These are phyloP conservation scores for Allophyes oxyacanthae DNA, from an alignment of 2,888 invertebrate genomes.

Conservation along the genomic window DNA sequence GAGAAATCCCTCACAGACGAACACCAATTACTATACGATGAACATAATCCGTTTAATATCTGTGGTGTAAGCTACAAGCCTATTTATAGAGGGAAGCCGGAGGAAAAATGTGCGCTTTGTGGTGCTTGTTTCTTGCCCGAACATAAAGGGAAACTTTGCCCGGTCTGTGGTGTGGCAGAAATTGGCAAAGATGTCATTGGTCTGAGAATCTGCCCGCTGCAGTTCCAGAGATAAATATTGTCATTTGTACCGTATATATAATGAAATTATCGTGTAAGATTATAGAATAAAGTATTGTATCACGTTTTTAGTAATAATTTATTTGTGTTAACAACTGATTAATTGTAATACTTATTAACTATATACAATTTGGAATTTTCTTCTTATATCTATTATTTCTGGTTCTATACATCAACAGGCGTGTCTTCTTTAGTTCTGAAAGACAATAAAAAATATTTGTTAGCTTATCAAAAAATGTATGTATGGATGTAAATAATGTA, in stretches of 20 bases:
- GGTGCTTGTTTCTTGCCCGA: constrained; percentile 96
- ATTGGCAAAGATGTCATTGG: constrained; percentile 97
- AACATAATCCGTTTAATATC: constrained; percentile 98
- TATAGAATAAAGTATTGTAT: constrained; percentile 61
- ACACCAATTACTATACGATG: constrained; percentile 96
- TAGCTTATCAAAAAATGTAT: too few relatives aligned
- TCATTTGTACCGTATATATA: constrained; percentile 41
- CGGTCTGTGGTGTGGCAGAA: constrained; percentile 96
- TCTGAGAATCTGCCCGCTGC: constrained; percentile 93
- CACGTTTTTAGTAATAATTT: constrained; percentile 56
- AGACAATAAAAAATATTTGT: constrained; percentile 10
- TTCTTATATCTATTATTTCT: constrained; percentile 9
- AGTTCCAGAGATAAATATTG: constrained; percentile 82
- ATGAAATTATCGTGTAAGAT: constrained; percentile 56
- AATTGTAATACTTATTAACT: constrained; percentile 20
- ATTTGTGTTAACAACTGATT: constrained; percentile 42
- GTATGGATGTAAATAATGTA: constrained; percentile 34
- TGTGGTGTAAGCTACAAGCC: constrained; percentile 98
- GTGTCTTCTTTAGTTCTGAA: constrained; percentile 68
- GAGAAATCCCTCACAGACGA: constrained; percentile 97
- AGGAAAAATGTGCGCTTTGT: constrained; percentile 97
- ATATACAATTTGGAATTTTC: constrained; percentile 18
- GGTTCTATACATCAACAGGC: constrained; percentile 64
- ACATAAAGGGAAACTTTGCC: constrained; percentile 95
- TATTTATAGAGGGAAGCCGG: constrained; percentile 98